Evolutionary conservation across 2,888 invertebrate species (phyloP).

Genomic region (Rhaphigaster nebulosa): DNA sequence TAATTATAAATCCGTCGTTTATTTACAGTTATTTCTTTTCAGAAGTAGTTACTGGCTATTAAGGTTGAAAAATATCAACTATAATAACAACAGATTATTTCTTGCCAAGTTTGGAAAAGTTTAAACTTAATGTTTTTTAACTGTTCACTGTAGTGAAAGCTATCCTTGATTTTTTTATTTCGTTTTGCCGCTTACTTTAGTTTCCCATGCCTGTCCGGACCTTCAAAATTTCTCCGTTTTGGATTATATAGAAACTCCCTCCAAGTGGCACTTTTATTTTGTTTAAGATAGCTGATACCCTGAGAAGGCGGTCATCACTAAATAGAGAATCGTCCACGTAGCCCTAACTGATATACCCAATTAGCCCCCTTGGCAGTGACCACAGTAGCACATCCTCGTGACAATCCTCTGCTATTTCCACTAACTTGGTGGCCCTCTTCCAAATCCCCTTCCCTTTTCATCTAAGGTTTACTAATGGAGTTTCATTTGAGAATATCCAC

Average conservation of each 20-base stretch:
- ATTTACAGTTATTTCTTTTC: no score
- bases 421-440: slow-evolving; percentile 16
- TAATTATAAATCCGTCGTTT: no score
- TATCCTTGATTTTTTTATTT: no score
- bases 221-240: not conserved
- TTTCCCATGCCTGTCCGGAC: no score
- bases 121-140: no score
- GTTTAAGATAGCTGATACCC: not conserved
- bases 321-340: not conserved
- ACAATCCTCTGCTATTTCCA: slow-evolving; percentile 1
- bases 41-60: no score
- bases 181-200: no score
- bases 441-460: not conserved
- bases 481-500: not conserved
- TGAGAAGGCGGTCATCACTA: not conserved
- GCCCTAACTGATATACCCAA: not conserved
- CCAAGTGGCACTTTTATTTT: not conserved
- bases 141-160: no score
- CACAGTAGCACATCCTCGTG: not conserved
- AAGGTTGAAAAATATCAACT: no score
- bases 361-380: not conserved
- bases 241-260: not conserved
- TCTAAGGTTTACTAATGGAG: not conserved
- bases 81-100: no score
- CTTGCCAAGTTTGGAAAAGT: no score